phyloP scores from a whole-genome alignment of 92 coral and sea anemone genomes.

The Parazoanthus atlanticus region DNA sequence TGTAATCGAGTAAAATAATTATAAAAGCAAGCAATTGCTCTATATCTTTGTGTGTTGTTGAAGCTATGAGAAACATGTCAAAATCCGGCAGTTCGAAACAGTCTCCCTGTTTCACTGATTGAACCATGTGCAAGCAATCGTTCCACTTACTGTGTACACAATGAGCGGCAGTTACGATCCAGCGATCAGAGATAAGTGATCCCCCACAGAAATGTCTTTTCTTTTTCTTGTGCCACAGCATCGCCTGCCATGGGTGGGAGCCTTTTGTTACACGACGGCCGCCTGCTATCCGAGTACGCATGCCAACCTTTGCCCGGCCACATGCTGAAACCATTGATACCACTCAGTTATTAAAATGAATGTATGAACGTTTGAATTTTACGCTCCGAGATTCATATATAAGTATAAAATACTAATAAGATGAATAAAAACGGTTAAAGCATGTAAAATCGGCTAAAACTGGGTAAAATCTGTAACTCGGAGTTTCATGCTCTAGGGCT shows the following conservation, averaged over 20 bases:
- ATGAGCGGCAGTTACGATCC: conserved; percentile 93
- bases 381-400: too few relatives aligned
- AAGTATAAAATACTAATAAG: too few relatives aligned
- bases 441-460: too few relatives aligned
- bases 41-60: too few relatives aligned
- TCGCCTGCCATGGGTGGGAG: conserved; percentile 84
- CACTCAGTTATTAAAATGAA: not conserved
- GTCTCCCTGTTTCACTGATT: too few relatives aligned
- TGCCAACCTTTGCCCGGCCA: not conserved
- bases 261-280: conserved; percentile 80
- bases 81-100: too few relatives aligned
- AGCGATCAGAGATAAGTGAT: conserved; percentile 72
- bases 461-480: too few relatives aligned
- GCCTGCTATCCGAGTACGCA: conserved; percentile 37
- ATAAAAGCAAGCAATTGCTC: too few relatives aligned
- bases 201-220: conserved; percentile 85
- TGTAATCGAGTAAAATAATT: too few relatives aligned
- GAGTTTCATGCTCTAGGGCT: too few relatives aligned
- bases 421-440: too few relatives aligned
- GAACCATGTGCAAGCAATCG: not conserved
- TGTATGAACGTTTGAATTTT: not conserved
- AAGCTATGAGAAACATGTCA: too few relatives aligned
- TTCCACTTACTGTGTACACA: conserved; percentile 67
- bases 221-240: conserved; percentile 65
- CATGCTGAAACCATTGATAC: not conserved